Conservation (phyloP, 2,113 vertebrate species). For the Taurulus bubalis region DNA sequence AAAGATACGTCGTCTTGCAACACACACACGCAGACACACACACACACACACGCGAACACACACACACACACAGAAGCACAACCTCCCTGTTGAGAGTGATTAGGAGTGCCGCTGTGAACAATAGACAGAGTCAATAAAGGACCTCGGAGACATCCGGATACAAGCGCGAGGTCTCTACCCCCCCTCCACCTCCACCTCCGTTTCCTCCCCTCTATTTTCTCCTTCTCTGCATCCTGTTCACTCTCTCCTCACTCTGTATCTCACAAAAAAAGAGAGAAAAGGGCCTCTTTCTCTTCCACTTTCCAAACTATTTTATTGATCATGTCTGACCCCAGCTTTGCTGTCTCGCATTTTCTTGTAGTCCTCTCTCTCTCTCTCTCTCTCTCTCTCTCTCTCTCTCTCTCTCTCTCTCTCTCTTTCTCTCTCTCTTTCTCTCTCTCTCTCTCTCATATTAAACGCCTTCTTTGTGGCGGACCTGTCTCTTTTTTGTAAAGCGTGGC, state of each 20-base stretch:
- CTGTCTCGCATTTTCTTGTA: slow-evolving; percentile 20
- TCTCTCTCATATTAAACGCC: slow-evolving; percentile 25
- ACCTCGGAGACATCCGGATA: slow-evolving; percentile 76
- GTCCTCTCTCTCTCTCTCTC: slow-evolving; percentile 3
- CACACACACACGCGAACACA: slow-evolving; percentile 54
- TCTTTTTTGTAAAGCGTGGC: slow-evolving; percentile 57
- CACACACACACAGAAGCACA: slow-evolving; percentile 55
- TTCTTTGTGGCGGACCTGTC: slow-evolving; percentile 53
- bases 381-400: slow-evolving; percentile 7
- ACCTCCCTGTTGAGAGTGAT: slow-evolving; percentile 79
- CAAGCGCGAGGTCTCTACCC: slow-evolving; percentile 69
- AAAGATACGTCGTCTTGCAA: slow-evolving; percentile 50
- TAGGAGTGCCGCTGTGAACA: slow-evolving; percentile 80
- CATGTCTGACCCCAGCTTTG: slow-evolving; percentile 27
- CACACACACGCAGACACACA: slow-evolving; percentile 56
- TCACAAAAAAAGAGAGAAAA: background rate
- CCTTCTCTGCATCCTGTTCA: slow-evolving; percentile 25
- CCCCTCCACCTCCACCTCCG: background rate
- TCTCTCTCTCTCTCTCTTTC: background rate
- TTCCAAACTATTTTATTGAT: slow-evolving; percentile 37
- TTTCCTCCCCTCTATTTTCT: slow-evolving; percentile 20
- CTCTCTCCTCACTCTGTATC: slow-evolving; percentile 25
- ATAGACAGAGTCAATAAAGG: slow-evolving; percentile 82
- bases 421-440: slow-evolving; percentile 9
- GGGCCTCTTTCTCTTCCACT: background rate